These are phyloP conservation scores for Pharmacophagus antenor DNA, from an alignment of 2,888 invertebrate species.

Conservation along the genomic window DNA sequence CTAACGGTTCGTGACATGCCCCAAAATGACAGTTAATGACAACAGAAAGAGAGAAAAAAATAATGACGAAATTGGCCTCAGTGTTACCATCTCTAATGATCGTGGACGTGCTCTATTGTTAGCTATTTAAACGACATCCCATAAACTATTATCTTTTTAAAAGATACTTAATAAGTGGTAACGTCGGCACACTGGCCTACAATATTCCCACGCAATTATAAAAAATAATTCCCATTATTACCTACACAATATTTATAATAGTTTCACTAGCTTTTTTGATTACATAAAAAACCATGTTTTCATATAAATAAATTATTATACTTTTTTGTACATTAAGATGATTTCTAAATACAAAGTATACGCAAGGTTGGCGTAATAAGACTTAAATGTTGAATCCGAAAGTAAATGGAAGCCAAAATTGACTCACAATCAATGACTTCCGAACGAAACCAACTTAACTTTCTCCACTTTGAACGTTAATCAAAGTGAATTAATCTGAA, in stretches of 20 bases:
- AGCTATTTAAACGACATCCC: slow-evolving; percentile 41
- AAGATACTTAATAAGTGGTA: slow-evolving; percentile 44
- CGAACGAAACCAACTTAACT: slow-evolving; percentile 40
- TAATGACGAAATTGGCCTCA: slow-evolving; percentile 60
- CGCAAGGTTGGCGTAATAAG: slow-evolving; percentile 18
- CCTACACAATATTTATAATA: background rate
- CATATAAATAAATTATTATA: slow-evolving; percentile 25
- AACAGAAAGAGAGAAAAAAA: slow-evolving; percentile 49
- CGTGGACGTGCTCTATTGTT: slow-evolving; percentile 53
- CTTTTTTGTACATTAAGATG: slow-evolving; percentile 18
- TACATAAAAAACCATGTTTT: slow-evolving; percentile 1
- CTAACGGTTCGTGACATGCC: slow-evolving; percentile 68
- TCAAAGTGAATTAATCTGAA: slow-evolving; percentile 65
- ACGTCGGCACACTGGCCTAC: slow-evolving; percentile 45
- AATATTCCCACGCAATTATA: slow-evolving; percentile 31
- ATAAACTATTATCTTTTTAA: slow-evolving; percentile 39
- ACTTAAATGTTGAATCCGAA: slow-evolving; percentile 47
- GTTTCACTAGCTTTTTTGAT: slow-evolving; percentile 2
- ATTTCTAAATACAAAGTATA: slow-evolving; percentile 20
- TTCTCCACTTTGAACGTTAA: slow-evolving; percentile 63
- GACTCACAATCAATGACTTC: slow-evolving; percentile 51
- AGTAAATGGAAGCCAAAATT: slow-evolving; percentile 46
- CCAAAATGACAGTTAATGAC: slow-evolving; percentile 67
- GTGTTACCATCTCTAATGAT: slow-evolving; percentile 51
- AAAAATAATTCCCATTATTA: slow-evolving; percentile 38